Percentiles rank a stretch among this genome's conserved stretches.
Evolutionary conservation across 2,888 invertebrate species (phyloP).

Genomic region (Acleris laterana): DNA sequence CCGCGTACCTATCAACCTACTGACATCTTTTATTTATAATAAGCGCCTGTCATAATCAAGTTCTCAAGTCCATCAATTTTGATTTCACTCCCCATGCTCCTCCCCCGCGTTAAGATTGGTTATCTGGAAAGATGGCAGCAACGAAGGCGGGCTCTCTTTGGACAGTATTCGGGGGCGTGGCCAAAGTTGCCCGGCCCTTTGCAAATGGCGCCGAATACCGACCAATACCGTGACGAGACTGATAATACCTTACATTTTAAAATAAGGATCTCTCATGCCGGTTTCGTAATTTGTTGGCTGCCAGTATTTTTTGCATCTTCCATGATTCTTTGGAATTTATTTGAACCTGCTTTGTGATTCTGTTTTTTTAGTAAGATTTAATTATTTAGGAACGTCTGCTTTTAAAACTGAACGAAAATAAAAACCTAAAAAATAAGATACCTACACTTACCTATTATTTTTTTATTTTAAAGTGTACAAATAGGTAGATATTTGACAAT

Average conservation of each 20-base stretch:
- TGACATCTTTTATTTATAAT: slow-evolving; percentile 14
- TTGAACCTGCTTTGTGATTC: too few species aligned
- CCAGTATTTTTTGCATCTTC: slow-evolving; percentile 4
- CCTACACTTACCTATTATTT: too few species aligned
- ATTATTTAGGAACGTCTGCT: too few species aligned
- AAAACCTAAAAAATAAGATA: too few species aligned
- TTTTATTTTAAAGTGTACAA: too few species aligned
- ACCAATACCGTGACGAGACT: slow-evolving; percentile 63
- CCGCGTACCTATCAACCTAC: slow-evolving; percentile 9
- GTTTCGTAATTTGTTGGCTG: slow-evolving; percentile 13
- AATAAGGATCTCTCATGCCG: slow-evolving; percentile 47
- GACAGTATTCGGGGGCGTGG: slow-evolving; percentile 67
- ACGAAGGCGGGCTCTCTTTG: slow-evolving; percentile 60
- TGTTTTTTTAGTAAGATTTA: too few species aligned
- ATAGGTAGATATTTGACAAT: too few species aligned
- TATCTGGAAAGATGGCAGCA: slow-evolving; percentile 69
- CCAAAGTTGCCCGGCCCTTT: slow-evolving; percentile 67
- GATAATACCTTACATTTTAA: slow-evolving; percentile 56
- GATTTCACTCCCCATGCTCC: slow-evolving; percentile 46
- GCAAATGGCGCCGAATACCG: slow-evolving; percentile 79
- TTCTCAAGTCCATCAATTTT: slow-evolving; percentile 28
- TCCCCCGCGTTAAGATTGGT: slow-evolving; percentile 57
- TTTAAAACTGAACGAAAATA: too few species aligned
- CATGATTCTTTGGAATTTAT: not conserved
- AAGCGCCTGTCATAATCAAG: slow-evolving; percentile 1